phyloP scores from a whole-genome alignment of 2,888 invertebrate genomes.

The Alloscopus bannaensis region DNA sequence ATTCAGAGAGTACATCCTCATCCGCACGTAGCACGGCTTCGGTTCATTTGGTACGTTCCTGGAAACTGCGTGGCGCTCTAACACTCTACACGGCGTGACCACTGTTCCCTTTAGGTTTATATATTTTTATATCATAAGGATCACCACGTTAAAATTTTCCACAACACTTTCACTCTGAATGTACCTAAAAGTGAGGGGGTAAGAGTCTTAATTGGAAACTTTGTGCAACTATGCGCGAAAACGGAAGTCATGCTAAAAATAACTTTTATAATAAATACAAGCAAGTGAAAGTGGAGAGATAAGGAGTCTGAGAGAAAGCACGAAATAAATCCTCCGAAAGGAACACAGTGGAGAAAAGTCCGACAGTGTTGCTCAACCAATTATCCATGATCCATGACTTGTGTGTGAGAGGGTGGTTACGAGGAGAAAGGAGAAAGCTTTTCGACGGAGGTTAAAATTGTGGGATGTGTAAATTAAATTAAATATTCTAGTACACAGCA shows the following conservation, averaged over 20 bases:
- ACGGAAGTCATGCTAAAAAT: conserved; percentile 34
- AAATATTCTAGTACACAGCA: neutral
- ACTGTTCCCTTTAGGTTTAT: too few relatives aligned
- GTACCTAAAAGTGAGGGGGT: neutral
- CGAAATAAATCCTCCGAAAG: neutral
- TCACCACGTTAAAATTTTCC: conserved; percentile 2
- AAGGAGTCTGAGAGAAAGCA: conserved; percentile 1
- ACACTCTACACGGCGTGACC: too few relatives aligned
- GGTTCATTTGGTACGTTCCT: neutral
- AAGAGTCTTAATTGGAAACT: conserved; percentile 46
- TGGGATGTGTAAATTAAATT: neutral
- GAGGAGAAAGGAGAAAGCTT: conserved; percentile 8
- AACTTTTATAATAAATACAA: conserved; percentile 12
- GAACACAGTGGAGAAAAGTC: conserved; percentile 16
- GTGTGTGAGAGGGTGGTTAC: neutral
- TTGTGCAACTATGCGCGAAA: conserved; percentile 26
- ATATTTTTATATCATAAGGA: neutral
- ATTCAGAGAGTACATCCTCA: neutral
- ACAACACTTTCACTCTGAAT: neutral
- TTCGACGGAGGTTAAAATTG: neutral
- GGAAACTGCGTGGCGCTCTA: neutral
- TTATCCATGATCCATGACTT: conserved; percentile 47
- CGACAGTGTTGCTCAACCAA: conserved; percentile 26
- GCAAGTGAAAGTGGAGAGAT: neutral
- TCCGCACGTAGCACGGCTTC: neutral